A percentile compares a stretch with the other conserved stretches of the same genome.
Conservation (phyloP, 2,888 invertebrate species). For the Brachylomia viminalis region DNA sequence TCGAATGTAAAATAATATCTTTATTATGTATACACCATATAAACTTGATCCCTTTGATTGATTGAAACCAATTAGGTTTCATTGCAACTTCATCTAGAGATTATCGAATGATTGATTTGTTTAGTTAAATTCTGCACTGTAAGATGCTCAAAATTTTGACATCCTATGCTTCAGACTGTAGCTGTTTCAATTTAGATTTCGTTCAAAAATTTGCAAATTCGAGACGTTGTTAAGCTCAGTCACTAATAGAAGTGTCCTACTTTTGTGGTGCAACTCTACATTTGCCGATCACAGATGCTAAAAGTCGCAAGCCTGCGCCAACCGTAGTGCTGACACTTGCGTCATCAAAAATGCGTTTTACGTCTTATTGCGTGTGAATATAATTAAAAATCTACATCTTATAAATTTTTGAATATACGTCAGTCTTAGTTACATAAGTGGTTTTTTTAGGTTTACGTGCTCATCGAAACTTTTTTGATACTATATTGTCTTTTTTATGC, state of each 20-base stretch:
- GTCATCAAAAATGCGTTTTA: conserved; percentile 69
- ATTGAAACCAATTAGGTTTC: neutral
- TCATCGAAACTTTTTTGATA: conserved; percentile 28
- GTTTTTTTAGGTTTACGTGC: conserved; percentile 37
- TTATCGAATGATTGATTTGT: too few relatives aligned
- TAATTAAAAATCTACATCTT: conserved; percentile 46
- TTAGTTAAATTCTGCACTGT: neutral
- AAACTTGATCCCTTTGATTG: too few relatives aligned
- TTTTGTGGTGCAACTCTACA: neutral
- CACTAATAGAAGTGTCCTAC: neutral
- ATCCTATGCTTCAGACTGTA: neutral
- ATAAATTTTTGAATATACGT: conserved; percentile 43
- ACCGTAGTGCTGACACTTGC: conserved; percentile 54
- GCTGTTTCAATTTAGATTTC: neutral
- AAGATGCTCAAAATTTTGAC: neutral
- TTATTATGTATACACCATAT: neutral
- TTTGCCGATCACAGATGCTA: neutral
- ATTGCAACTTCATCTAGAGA: neutral
- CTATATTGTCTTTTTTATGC: neutral
- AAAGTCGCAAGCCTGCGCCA: neutral
- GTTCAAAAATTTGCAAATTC: neutral
- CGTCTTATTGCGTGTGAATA: conserved; percentile 45
- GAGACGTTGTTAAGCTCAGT: too few relatives aligned
- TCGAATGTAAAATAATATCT: neutral
- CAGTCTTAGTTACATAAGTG: conserved; percentile 59